phyloP scores from a whole-genome alignment of 2,797 vertebrate species.

The Gila robusta region DNA sequence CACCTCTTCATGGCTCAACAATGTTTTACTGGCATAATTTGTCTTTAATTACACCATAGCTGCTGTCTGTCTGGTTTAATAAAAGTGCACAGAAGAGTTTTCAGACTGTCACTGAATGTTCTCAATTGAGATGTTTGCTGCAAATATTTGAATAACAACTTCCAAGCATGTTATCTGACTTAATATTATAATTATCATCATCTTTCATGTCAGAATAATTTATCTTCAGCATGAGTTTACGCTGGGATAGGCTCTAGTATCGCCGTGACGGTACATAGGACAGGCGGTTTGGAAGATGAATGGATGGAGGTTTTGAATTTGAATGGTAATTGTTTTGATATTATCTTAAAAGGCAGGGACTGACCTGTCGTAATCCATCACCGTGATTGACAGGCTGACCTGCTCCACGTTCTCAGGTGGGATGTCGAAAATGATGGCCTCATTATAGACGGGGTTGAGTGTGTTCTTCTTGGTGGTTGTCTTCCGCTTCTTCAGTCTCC shows the following conservation, averaged over 20 bases:
- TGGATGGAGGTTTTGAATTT: neutral
- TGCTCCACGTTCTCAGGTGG: constrained; percentile 98
- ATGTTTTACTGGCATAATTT: neutral
- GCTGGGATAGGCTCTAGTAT: neutral
- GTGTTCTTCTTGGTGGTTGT: constrained; percentile 97
- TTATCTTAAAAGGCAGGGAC: constrained; percentile 44
- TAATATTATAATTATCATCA: neutral
- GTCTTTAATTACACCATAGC: neutral
- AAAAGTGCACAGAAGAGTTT: neutral
- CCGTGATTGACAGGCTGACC: constrained; percentile 95
- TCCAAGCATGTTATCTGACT: neutral
- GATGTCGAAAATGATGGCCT: constrained; percentile 98
- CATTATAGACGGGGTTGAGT: constrained; percentile 93
- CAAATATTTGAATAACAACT: neutral
- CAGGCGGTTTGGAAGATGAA: neutral
- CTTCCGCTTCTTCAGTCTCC: constrained; percentile 94
- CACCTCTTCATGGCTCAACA: neutral
- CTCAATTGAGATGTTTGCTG: neutral
- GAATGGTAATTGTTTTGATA: neutral
- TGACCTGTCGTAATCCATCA: constrained; percentile 98
- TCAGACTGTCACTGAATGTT: neutral
- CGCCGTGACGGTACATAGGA: neutral
- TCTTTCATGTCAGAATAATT: constrained; percentile 2
- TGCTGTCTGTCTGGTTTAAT: constrained; percentile 4
- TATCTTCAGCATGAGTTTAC: neutral